These are phyloP conservation scores for Scytalopus superciliaris DNA, from an alignment of 2,113 vertebrate genomes.

Conservation along the genomic window DNA sequence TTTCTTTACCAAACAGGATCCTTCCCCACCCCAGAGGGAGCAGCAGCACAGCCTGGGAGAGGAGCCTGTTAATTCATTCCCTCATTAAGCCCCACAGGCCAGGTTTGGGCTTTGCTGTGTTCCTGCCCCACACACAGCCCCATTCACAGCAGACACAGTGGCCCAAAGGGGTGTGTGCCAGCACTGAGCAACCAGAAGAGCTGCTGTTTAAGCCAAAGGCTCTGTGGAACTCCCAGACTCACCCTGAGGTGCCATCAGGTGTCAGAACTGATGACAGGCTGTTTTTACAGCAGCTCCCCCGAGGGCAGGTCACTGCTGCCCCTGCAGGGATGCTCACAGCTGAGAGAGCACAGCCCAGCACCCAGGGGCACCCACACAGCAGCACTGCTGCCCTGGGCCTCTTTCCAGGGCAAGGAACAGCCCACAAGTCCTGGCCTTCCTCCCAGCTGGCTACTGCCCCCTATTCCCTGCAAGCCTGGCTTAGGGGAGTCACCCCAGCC, in stretches of 20 bases:
- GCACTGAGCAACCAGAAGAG: neutral
- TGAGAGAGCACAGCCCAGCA: no score
- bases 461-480: neutral
- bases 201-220: neutral
- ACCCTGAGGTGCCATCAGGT: neutral
- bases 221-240: neutral
- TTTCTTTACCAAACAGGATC: rapidly evolving
- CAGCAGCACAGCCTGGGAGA: neutral
- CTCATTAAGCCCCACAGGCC: neutral
- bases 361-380: neutral
- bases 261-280: neutral
- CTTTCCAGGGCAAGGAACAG: neutral
- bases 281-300: neutral
- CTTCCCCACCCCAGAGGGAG: neutral
- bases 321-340: neutral
- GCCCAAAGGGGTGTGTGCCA: neutral
- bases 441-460: neutral
- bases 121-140: neutral
- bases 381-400: neutral
- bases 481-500: neutral
- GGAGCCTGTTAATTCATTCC: neutral
- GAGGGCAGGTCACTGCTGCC: neutral
- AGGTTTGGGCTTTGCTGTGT: neutral
- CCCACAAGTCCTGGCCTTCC: neutral
- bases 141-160: neutral